These are phyloP conservation scores for Spizella passerina DNA, from an alignment of 2,797 vertebrate species.

Conservation along the genomic window DNA sequence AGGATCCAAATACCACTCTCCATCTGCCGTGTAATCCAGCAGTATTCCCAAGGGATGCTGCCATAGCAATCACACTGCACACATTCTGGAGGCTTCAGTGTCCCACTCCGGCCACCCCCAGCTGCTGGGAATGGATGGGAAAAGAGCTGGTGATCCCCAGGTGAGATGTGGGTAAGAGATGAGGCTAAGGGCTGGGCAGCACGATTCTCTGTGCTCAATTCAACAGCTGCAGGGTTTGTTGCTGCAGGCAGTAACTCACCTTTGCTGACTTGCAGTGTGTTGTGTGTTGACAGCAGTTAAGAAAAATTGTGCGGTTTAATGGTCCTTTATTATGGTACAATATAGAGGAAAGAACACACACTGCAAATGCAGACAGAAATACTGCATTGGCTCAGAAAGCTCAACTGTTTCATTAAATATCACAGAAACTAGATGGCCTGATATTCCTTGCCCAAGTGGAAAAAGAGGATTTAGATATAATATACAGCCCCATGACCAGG, in stretches of 20 bases:
- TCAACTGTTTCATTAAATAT: neutral
- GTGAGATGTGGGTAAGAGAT: neutral
- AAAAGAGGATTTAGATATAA: neutral
- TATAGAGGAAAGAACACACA: neutral
- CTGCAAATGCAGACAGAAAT: neutral
- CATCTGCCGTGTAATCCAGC: neutral
- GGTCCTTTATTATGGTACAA: neutral
- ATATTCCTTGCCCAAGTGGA: neutral
- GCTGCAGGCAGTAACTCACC: neutral
- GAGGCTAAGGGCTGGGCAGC: neutral
- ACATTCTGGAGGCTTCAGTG: neutral
- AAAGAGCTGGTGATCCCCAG: neutral
- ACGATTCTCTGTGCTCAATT: neutral
- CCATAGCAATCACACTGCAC: neutral
- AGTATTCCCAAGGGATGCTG: neutral
- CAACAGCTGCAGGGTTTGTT: rapidly evolving
- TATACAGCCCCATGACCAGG: neutral
- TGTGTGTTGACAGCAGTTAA: neutral
- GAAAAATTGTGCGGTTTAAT: neutral
- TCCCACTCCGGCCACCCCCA: neutral
- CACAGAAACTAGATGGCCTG: neutral
- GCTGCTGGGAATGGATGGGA: neutral
- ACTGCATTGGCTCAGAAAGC: neutral
- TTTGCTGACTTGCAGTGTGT: neutral
- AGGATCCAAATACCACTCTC: neutral